phyloP scores from a whole-genome alignment of 2,888 invertebrate genomes.

The Drosophila barbarae region DNA sequence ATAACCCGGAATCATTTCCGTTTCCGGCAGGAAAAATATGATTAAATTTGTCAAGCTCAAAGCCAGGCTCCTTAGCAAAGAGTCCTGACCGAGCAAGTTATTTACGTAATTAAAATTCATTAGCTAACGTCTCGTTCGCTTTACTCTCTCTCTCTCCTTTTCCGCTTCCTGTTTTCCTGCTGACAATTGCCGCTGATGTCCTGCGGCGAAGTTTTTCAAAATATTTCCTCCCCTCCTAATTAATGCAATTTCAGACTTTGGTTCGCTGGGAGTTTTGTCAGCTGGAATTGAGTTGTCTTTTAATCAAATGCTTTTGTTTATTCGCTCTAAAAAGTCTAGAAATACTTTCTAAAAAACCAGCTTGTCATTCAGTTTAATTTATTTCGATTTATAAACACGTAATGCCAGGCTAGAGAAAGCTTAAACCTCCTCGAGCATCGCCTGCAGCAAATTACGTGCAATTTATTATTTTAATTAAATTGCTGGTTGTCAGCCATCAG shows the following conservation, averaged over 20 bases:
- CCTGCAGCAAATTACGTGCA: constrained; percentile 52
- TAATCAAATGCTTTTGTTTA: constrained; percentile 5
- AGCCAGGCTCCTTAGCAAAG: constrained; percentile 3
- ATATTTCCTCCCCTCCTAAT: constrained; percentile 24
- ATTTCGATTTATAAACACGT: constrained; percentile 15
- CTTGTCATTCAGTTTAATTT: constrained; percentile 3
- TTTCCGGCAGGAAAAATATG: constrained; percentile 48
- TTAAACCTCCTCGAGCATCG: background rate
- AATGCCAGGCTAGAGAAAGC: background rate
- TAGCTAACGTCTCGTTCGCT: constrained; percentile 33
- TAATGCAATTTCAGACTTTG: constrained; percentile 32
- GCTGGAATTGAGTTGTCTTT: constrained; percentile 8
- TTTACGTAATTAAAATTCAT: constrained; percentile 67
- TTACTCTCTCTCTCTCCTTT: background rate
- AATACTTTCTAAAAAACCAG: background rate
- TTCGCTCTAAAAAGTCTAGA: background rate
- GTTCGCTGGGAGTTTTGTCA: constrained; percentile 1
- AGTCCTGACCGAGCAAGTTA: constrained; percentile 39
- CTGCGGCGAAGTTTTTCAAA: constrained; percentile 8
- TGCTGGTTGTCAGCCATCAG: constrained; percentile 36
- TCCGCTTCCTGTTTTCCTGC: constrained; percentile 3
- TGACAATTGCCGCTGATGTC: constrained; percentile 24
- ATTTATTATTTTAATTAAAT: constrained; percentile 72
- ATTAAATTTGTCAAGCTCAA: constrained; percentile 39
- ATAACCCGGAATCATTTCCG: constrained; percentile 49